Evolutionary conservation across 2,797 vertebrate species (phyloP).

Genomic region (Lagodon rhomboides): DNA sequence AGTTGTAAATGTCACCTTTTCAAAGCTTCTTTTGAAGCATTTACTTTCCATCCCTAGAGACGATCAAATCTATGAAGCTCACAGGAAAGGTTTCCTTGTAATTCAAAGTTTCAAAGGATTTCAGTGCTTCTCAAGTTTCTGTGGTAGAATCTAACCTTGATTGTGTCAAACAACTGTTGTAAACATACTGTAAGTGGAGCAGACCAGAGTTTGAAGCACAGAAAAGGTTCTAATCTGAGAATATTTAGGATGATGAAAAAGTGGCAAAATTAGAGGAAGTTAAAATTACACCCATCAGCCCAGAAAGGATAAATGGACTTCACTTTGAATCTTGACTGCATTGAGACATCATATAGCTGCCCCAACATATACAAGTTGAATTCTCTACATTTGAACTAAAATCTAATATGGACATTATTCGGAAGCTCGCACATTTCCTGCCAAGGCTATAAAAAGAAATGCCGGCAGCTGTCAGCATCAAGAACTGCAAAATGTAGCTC

Average conservation of each 20-base stretch:
- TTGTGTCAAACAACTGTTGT: constrained; percentile 25
- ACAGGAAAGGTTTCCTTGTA: constrained; percentile 20
- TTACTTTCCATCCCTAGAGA: not conserved
- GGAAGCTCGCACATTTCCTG: not conserved
- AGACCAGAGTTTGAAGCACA: constrained; percentile 5
- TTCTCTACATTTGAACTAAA: constrained; percentile 5
- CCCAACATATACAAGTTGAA: not conserved
- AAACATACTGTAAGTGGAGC: constrained; percentile 51
- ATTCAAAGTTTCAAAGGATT: constrained; percentile 35
- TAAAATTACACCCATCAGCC: constrained; percentile 53
- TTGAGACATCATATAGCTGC: constrained; percentile 16
- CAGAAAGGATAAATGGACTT: not conserved
- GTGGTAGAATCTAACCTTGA: constrained; percentile 7
- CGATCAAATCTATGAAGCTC: not conserved
- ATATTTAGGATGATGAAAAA: constrained; percentile 49
- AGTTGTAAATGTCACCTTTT: not conserved
- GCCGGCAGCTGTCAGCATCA: not conserved
- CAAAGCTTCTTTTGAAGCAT: constrained; percentile 3
- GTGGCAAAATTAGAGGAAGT: constrained; percentile 25
- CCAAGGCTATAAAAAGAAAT: not conserved
- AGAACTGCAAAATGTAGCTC: not conserved
- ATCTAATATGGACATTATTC: not conserved
- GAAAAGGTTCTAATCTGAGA: constrained; percentile 58
- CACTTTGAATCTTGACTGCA: constrained; percentile 25
- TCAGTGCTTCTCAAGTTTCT: constrained; percentile 14